Conservation (phyloP, 2,888 invertebrate species). For the Dioctria linearis region DNA sequence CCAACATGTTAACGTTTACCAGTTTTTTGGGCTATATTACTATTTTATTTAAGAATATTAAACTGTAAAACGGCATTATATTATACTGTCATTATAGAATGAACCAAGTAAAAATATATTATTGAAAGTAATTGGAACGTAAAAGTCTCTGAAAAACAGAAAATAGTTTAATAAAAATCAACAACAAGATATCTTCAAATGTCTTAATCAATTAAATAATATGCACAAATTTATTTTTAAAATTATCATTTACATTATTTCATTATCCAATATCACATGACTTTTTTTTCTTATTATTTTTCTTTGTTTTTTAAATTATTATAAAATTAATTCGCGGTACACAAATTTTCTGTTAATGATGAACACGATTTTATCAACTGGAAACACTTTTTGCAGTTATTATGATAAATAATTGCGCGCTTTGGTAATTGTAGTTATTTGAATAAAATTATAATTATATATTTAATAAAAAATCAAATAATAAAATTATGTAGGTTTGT, state of each 20-base stretch:
- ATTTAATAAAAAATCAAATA: too few relatives aligned
- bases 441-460: too few relatives aligned
- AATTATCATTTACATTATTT: conserved; percentile 36
- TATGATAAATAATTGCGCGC: too few relatives aligned
- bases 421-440: too few relatives aligned
- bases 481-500: too few relatives aligned
- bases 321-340: conserved; percentile 14
- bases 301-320: conserved; percentile 4
- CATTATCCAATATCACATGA: conserved; percentile 46
- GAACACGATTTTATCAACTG: too few relatives aligned
- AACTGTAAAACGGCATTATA: conserved; percentile 55
- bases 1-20: conserved; percentile 20
- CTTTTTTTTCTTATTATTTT: not conserved
- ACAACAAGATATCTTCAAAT: conserved; percentile 43
- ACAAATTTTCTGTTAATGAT: conserved; percentile 15
- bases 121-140: conserved; percentile 7
- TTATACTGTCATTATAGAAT: conserved; percentile 19
- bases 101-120: conserved; percentile 7
- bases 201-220: conserved; percentile 26
- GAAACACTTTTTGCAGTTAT: too few relatives aligned
- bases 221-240: conserved; percentile 31
- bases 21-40: conserved; percentile 49
- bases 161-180: conserved; percentile 35
- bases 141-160: conserved; percentile 30
- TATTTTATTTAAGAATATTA: conserved; percentile 55